Conservation (phyloP, 2,113 vertebrate species). For the Gymnobelideus leadbeateri region DNA sequence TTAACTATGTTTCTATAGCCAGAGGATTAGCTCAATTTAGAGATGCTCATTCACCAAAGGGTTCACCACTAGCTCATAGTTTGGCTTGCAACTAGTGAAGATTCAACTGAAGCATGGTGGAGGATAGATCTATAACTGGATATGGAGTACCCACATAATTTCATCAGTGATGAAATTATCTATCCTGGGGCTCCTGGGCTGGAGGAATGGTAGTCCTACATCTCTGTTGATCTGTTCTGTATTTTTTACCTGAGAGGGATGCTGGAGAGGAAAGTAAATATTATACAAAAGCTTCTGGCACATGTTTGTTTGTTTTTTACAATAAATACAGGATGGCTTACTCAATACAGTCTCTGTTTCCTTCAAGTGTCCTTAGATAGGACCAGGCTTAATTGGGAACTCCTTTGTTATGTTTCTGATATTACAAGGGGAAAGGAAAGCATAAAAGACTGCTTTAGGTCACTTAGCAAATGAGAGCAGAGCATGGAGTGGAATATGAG, state of each 20-base stretch:
- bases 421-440: constrained; percentile 44
- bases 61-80: neutral
- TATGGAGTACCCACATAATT: neutral
- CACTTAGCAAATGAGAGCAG: constrained; percentile 58
- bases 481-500: constrained; percentile 47
- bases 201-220: neutral
- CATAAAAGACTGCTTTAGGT: constrained; percentile 32
- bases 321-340: constrained; percentile 23
- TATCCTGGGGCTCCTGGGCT: neutral
- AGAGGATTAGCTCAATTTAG: neutral
- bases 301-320: neutral
- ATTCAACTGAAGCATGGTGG: neutral
- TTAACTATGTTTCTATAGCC: neutral
- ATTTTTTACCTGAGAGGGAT: constrained; percentile 5
- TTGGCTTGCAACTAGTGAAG: neutral
- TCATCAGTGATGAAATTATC: neutral
- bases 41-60: neutral
- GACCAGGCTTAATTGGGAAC: neutral
- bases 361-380: constrained; percentile 59
- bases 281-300: constrained; percentile 30
- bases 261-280: constrained; percentile 35
- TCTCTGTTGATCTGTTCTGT: constrained; percentile 24
- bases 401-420: constrained; percentile 26
- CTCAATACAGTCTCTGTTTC: constrained; percentile 53
- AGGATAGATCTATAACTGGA: neutral